A percentile compares a stretch with the other conserved stretches of the same genome.
phyloP scores from a whole-genome alignment of 2,888 invertebrate genomes.

The Drosophila pullipes region DNA sequence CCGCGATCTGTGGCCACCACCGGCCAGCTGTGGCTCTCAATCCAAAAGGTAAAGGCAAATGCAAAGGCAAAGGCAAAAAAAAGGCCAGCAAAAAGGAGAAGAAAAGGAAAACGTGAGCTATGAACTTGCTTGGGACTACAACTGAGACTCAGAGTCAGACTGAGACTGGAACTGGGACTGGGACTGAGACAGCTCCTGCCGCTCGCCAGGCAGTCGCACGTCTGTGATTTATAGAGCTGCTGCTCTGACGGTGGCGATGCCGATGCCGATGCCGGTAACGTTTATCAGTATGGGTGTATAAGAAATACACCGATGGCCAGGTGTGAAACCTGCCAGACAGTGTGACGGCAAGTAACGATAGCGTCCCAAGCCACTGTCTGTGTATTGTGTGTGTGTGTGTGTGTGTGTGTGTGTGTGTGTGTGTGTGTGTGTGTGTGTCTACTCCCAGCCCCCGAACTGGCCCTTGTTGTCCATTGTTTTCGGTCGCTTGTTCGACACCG shows the following conservation, averaged over 20 bases:
- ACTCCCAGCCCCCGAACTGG: slow-evolving; percentile 27
- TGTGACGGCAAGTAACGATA: slow-evolving; percentile 70
- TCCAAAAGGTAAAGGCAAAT: slow-evolving; percentile 30
- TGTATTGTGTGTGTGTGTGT: slow-evolving; percentile 11
- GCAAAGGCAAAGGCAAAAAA: slow-evolving; percentile 25
- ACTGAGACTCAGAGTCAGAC: slow-evolving; percentile 34
- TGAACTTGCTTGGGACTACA: slow-evolving; percentile 54
- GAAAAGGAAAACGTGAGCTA: slow-evolving; percentile 75
- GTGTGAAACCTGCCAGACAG: slow-evolving; percentile 81
- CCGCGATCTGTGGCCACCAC: slow-evolving; percentile 56
- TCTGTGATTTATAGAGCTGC: slow-evolving; percentile 80
- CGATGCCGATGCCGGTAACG: slow-evolving; percentile 20
- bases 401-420: slow-evolving; percentile 13
- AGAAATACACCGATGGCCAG: slow-evolving; percentile 15
- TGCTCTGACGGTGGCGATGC: slow-evolving; percentile 33
- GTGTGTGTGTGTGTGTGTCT: slow-evolving; percentile 18
- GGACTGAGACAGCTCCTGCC: slow-evolving; percentile 57
- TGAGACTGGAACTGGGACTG: slow-evolving; percentile 28
- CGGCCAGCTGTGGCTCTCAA: slow-evolving; percentile 59
- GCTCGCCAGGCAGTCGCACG: slow-evolving; percentile 61
- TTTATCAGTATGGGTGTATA: slow-evolving; percentile 40
- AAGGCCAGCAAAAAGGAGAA: slow-evolving; percentile 39
- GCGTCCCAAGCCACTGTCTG: slow-evolving; percentile 34
- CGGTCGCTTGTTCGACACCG: slow-evolving; percentile 52
- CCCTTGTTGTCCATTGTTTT: slow-evolving; percentile 57